These are phyloP conservation scores for Drosophila orena DNA, from an alignment of 1,140 invertebrate species.

Conservation along the genomic window DNA sequence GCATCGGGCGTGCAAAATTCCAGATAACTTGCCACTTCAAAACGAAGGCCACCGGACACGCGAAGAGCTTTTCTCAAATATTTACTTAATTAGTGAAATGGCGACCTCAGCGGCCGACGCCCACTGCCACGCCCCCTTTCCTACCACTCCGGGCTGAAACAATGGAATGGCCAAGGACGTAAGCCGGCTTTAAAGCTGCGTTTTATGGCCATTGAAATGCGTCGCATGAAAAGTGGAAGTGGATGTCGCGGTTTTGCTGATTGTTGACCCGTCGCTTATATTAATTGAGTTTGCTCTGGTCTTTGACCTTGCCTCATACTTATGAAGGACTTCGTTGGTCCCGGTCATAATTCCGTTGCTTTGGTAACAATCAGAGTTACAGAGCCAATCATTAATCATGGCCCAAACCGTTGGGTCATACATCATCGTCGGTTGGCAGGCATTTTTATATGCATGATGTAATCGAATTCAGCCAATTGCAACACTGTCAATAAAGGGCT, in stretches of 20 bases:
- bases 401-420: slow-evolving; percentile 41
- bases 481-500: slow-evolving; percentile 71
- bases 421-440: slow-evolving; percentile 42
- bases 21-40: slow-evolving; percentile 62
- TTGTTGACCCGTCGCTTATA: slow-evolving; percentile 73
- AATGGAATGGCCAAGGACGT: slow-evolving; percentile 61
- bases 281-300: slow-evolving; percentile 78
- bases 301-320: slow-evolving; percentile 74
- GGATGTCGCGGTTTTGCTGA: slow-evolving; percentile 41
- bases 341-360: slow-evolving; percentile 13
- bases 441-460: slow-evolving; percentile 74
- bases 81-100: slow-evolving; percentile 83
- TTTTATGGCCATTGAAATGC: slow-evolving; percentile 52
- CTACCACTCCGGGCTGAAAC: slow-evolving; percentile 1
- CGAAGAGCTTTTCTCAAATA: slow-evolving; percentile 57
- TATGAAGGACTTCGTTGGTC: slow-evolving; percentile 24
- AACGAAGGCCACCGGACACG: not conserved
- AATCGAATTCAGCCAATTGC: slow-evolving; percentile 76
- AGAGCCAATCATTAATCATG: slow-evolving; percentile 53
- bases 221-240: slow-evolving; percentile 7
- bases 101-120: slow-evolving; percentile 27
- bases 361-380: slow-evolving; percentile 41
- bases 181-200: slow-evolving; percentile 60
- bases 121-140: not conserved
- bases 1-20: slow-evolving; percentile 67